Evolutionary conservation across 2,888 invertebrate species (phyloP), one percentile per base, ranked within the genome.

Genomic region (Itoplectis maculator): DNA sequence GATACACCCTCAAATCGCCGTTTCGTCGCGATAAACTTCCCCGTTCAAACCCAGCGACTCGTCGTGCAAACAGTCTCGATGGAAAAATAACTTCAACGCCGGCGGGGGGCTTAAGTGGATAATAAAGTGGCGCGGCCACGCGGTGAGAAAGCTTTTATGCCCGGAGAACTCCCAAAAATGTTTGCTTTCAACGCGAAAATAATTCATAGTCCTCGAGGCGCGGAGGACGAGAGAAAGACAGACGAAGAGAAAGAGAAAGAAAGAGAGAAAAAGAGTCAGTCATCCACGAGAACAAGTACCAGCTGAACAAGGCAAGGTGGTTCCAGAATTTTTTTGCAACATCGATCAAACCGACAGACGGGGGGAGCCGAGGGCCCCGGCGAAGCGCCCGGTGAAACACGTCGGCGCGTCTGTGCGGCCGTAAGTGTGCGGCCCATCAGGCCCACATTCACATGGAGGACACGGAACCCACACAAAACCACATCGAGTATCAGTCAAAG

Each of bases 261-360:
- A 63, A 51, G 61, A 51, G 37, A 20, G 74, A 37, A 7, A 2
- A 9, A 2, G 9, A 51, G 9, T 15, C 9, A 51, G 2, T 45
- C 35, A 63, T 61, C 61, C 35, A 54, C 35, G 61, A 47, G 66
- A 72, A 75, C 79, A 79, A 79, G 74, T 79, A 75, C 18, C 49
- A 75, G 70, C 66, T 72, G 72, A 79, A 72, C 74, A 66, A 79
- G 82, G 76, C 66, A 76, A 79, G 75, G 59, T 75, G 70, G 69
- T 79, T 76, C 72, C 75, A 45, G 23, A 68, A 72, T 79, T 82
- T 82, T 79, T 82, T 82, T 76, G 82, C 79, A 79, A 76, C 82
- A 82, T 82, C 82, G 68, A 82, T 82, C 79, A 82, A 79, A 76
- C 76, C 45, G 82, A 23, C 63, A 72, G 82, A 76, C 79, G 72